Base-by-base conservation (phyloP, 2,888 invertebrate species). In the Melipona beecheii region DNA sequence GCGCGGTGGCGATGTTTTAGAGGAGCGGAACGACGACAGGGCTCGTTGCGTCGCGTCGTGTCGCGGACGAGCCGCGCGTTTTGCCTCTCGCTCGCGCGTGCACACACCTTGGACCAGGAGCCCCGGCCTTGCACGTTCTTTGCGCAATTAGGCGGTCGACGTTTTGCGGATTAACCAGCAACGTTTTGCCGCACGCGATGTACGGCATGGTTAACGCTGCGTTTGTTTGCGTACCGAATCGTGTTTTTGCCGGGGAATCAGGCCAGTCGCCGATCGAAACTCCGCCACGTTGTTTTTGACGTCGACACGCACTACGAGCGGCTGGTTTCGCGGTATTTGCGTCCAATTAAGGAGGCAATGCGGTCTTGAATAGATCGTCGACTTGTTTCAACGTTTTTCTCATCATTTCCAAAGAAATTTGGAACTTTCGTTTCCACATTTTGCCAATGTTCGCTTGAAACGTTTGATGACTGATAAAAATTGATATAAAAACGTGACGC, bases 1-100 rank as follows among this genome's bases (percentile, higher is more conserved):
- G 81, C 74, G 87, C 58, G 87, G 87, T 75, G 78, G 86, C 88
- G 85, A 87, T 91, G 90, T 91, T 91, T 92, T 85, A 90, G 90
- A 65, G 89, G 83, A 43, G 17, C 4, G 21, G 50, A 75, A 75
- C 74, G 75, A 72, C 78, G 78, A 78, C 80, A 83, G 70, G 74
- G 73, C 83, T 70, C 75, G 73, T 75, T 77, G 79, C 75, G 17
- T 60, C 31, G 24, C 43, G 31, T 36, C 72, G 75, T 50, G 66
- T 58, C 62, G 56, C 24, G 36, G 17, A 31, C 31, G 31, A 31
- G 56, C 21, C 17, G 17, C 65, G 56, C 21, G 65, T 31, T 49
- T 71, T 60, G 60, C 36, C 36, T 50, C 27, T 17, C 27, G 62
- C 19, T 17, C 27, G 31, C 24, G 50, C 50, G 58, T 17, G 50